Conservation (phyloP, 92 coral and sea anemone species). For the Palythoa grandiflora region DNA sequence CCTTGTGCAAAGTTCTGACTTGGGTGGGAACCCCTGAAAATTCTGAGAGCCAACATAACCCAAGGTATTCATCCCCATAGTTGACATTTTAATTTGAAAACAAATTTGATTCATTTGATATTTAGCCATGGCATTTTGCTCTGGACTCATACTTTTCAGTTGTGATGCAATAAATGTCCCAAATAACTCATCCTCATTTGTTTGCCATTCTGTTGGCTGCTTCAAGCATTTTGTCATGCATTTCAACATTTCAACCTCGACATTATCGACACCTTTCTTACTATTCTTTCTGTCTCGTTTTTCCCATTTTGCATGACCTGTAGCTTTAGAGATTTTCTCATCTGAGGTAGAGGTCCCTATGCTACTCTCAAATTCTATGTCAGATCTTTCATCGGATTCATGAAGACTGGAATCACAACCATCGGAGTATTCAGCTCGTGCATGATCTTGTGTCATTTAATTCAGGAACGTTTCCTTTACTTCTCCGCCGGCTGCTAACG, state of each 20-base stretch:
- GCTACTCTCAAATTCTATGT: conserved; percentile 1
- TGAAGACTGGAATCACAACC: conserved; percentile 36
- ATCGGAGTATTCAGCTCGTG: conserved; percentile 38
- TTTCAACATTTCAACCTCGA: conserved; percentile 52
- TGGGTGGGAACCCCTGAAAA: background rate
- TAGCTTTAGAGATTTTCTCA: conserved; percentile 38
- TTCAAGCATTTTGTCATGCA: conserved; percentile 55
- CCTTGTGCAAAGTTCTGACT: background rate
- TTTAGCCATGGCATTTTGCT: conserved; percentile 64
- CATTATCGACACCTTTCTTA: conserved; percentile 31
- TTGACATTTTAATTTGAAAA: conserved; percentile 38
- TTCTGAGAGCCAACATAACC: conserved; percentile 46
- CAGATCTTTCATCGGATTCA: conserved; percentile 45
- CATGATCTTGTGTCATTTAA: conserved; percentile 1
- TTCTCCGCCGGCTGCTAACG: conserved; percentile 18
- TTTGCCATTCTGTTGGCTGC: conserved; percentile 40
- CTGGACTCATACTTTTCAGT: conserved; percentile 46
- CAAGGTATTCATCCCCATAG: conserved; percentile 30
- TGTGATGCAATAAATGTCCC: conserved; percentile 54
- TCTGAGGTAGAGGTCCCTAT: conserved; percentile 47
- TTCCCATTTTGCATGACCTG: conserved; percentile 24
- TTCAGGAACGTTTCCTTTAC: conserved; percentile 33
- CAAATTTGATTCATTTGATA: conserved; percentile 46
- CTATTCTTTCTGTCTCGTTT: conserved; percentile 7
- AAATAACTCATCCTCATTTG: conserved; percentile 56